phyloP scores from a whole-genome alignment of 92 coral and sea anemone species.

The Parazoanthus swiftii region DNA sequence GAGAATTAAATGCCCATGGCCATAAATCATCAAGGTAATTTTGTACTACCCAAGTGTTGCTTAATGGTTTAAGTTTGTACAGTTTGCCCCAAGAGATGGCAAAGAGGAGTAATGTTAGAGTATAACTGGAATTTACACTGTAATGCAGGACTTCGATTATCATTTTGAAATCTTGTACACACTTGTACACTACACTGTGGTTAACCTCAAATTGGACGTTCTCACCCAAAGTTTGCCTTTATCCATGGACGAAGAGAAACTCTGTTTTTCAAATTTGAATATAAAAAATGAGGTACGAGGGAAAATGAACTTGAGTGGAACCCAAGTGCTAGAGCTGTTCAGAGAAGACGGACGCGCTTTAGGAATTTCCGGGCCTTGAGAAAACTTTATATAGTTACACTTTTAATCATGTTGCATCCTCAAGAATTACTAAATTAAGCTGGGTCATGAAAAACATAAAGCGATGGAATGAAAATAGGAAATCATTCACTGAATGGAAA shows the following conservation, averaged over 20 bases:
- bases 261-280: neutral
- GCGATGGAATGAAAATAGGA: neutral
- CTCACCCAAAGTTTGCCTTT: neutral
- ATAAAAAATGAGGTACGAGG: neutral
- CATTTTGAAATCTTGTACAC: neutral
- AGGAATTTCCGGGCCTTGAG: constrained; percentile 17
- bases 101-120: neutral
- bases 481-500: neutral
- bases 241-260: neutral
- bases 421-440: neutral
- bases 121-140: neutral
- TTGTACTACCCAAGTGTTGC: neutral
- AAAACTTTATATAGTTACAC: neutral
- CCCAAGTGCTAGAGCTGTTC: constrained; percentile 14
- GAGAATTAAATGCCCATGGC: neutral
- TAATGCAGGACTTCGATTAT: neutral
- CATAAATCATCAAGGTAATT: neutral
- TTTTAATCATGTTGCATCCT: neutral
- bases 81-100: constrained; percentile 14
- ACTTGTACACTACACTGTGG: neutral
- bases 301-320: neutral
- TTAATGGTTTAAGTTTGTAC: neutral
- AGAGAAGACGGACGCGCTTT: neutral
- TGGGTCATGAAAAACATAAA: neutral
- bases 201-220: constrained; percentile 11